These are phyloP conservation scores for Zeugodacus cucurbitae DNA, from an alignment of 1,140 invertebrate species.

Conservation along the genomic window DNA sequence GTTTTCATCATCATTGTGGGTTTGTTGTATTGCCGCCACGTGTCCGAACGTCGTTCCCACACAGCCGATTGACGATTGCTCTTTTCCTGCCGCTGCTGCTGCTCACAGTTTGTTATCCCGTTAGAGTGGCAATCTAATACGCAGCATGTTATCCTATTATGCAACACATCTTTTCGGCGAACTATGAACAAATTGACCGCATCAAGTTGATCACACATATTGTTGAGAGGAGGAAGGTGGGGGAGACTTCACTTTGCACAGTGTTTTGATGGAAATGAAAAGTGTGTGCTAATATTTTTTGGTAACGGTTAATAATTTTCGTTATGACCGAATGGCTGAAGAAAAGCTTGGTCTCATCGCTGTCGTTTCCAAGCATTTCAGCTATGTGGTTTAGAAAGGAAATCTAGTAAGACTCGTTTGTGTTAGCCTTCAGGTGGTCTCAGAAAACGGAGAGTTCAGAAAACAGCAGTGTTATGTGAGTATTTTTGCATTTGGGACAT, in stretches of 20 bases:
- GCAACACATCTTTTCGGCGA: not conserved
- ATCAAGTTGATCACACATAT: not conserved
- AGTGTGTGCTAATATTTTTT: not conserved
- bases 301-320: no score
- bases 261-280: not conserved
- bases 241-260: not conserved
- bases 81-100: not conserved
- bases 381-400: no score
- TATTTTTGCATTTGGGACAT: no score
- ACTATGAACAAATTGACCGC: slow-evolving; percentile 17
- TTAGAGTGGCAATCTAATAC: not conserved
- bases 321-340: no score
- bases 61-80: not conserved
- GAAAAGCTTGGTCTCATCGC: no score
- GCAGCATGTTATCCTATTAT: not conserved
- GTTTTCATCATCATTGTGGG: slow-evolving; percentile 22
- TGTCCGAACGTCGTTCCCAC: slow-evolving; percentile 9
- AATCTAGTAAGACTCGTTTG: no score
- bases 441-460: no score
- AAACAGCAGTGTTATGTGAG: no score
- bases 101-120: not conserved
- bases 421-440: no score
- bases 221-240: not conserved
- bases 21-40: slow-evolving; percentile 42
- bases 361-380: no score